Conservation (phyloP, 1,140 invertebrate species). For the Procambarus clarkii region DNA sequence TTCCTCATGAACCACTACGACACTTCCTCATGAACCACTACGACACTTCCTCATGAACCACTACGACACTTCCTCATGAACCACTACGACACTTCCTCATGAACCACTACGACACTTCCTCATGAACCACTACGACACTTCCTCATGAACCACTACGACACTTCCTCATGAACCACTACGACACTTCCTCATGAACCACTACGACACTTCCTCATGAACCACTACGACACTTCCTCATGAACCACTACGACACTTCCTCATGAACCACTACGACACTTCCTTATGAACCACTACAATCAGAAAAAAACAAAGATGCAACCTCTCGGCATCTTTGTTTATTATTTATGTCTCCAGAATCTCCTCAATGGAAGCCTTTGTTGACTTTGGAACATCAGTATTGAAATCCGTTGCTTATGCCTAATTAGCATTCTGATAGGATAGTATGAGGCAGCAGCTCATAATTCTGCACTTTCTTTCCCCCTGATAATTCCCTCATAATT, state of each 20-base stretch:
- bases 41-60: neutral
- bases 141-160: too few species aligned
- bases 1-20: too few species aligned
- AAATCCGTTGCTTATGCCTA: neutral
- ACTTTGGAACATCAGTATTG: neutral
- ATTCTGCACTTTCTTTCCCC: neutral
- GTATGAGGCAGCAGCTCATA: neutral
- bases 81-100: neutral
- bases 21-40: neutral
- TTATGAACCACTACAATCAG: neutral
- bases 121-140: neutral
- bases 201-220: neutral
- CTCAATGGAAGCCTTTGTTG: neutral
- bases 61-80: neutral
- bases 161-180: neutral
- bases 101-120: too few species aligned
- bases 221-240: neutral
- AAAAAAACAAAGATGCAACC: neutral
- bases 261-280: neutral
- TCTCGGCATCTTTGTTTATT: neutral
- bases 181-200: neutral
- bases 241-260: neutral
- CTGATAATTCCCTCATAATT: neutral
- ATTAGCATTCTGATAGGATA: neutral
- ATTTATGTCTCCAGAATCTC: neutral